Percentiles rank a stretch among this genome's conserved stretches.
These are phyloP conservation scores for Tragulus kanchil DNA, from an alignment of 2,113 vertebrate genomes.

Conservation along the genomic window DNA sequence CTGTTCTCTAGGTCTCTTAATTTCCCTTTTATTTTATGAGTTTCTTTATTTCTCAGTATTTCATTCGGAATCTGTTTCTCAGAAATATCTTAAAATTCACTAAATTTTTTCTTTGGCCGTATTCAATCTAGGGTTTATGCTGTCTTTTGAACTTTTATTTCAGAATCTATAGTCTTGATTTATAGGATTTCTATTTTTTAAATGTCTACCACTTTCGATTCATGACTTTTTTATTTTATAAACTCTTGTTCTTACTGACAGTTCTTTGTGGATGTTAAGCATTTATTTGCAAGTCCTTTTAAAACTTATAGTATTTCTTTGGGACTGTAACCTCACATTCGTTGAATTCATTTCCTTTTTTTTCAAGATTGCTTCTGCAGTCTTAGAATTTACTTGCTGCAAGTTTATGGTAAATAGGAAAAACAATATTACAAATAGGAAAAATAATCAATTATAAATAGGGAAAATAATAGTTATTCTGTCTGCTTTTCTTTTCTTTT, in stretches of 20 bases:
- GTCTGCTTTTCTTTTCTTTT: background rate
- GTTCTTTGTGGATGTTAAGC: constrained; percentile 9
- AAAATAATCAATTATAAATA: background rate
- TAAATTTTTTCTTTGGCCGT: background rate
- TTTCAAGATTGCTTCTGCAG: background rate
- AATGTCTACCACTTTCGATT: background rate
- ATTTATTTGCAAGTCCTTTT: constrained; percentile 59
- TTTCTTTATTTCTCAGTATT: constrained; percentile 1
- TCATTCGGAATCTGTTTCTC: background rate
- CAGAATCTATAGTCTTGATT: background rate
- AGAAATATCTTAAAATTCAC: background rate
- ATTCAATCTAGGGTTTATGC: background rate
- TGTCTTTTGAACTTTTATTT: constrained; percentile 29
- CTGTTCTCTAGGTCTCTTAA: background rate
- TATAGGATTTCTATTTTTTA: background rate
- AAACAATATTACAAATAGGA: background rate
- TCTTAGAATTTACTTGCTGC: background rate
- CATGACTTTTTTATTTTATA: background rate
- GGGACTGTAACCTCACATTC: background rate
- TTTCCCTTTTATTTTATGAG: background rate
- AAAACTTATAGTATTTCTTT: background rate
- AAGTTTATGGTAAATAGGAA: background rate
- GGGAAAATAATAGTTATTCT: background rate
- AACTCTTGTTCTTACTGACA: constrained; percentile 36
- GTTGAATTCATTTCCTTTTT: constrained; percentile 40